Base-by-base conservation (phyloP, 92 coral and sea anemone genomes). In the Actinostola sp. region DNA sequence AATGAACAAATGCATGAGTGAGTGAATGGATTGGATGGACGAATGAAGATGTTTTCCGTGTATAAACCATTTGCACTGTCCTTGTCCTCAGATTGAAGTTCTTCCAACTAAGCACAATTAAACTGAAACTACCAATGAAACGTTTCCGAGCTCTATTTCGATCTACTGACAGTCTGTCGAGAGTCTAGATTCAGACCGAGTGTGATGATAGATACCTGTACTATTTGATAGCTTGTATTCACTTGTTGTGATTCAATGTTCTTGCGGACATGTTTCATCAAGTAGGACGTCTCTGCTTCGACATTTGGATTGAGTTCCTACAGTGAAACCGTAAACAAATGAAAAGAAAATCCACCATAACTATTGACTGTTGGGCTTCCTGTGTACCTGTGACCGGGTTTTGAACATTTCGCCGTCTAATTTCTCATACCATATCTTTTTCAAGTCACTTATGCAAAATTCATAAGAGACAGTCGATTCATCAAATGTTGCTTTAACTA, bases 221-320 rank as follows among this genome's bases (percentile, higher is more conserved):
- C 49, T 30, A 87, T 63, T 31, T 84, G 67, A 56, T 85, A 88
- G 10, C 55, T 48, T 17, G 87, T 39, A 53, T 72, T 88, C 38
- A 32, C 50, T 39, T 85, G 72, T 26, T 80, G 85, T 1, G 78
- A 74, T 59, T 84, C 88, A 21, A 91, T 57, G 67, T 86, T 88
- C 62, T 82, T 80, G 50, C 72, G 75, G 15, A 94, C 65, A 66
- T 92, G 87, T 28, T 71, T 91, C 79, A 91, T 73, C 28, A 94
- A 67, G 62, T 79, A 94, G 0, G 86, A 42, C 12, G 69, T 74
- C 35, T 83, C 84, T 25, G 97, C 98, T 49, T 94, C 98, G 23
- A 94, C 80, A 75, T 94, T 92, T n/a, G 98, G 98, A 71, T 94
- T 94, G 5, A 94, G 72, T 65, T 88, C 73, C 98, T 94, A 31